Evolutionary conservation across 2,797 vertebrate genomes (phyloP).

Genomic region (Emydoidea blandingii): DNA sequence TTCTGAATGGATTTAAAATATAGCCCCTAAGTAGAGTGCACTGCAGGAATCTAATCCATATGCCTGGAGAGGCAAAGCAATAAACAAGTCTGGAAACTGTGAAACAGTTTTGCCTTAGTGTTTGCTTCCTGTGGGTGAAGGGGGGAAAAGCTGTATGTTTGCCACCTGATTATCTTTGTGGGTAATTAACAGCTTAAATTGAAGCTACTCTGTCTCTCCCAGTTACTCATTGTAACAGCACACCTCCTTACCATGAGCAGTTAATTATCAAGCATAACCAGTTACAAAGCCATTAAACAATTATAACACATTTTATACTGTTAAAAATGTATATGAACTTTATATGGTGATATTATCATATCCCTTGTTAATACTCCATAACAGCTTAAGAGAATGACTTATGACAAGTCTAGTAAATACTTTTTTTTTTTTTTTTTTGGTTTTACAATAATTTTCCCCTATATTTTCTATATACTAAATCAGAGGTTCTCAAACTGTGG

Average conservation of each 20-base stretch:
- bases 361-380: conserved; percentile 61
- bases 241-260: conserved; percentile 3
- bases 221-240: conserved; percentile 12
- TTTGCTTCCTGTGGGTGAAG: neutral
- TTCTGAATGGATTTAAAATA: neutral
- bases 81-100: neutral
- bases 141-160: neutral
- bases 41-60: neutral
- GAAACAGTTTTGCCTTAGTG: neutral
- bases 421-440: conserved; percentile 16
- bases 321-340: conserved; percentile 60
- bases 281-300: conserved; percentile 67
- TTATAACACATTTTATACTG: conserved; percentile 57
- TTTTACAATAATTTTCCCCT: conserved; percentile 46
- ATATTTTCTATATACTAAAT: neutral
- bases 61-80: conserved; percentile 24
- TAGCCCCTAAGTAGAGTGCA: neutral
- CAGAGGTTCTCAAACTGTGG: no score
- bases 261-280: conserved; percentile 59
- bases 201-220: conserved; percentile 1
- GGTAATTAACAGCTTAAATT: conserved; percentile 20
- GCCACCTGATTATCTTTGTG: neutral
- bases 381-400: conserved; percentile 57
- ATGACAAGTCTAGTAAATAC: conserved; percentile 59
- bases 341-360: conserved; percentile 47